Evolutionary conservation across 2,888 invertebrate species (phyloP).

Genomic region (Ectemnius lituratus): DNA sequence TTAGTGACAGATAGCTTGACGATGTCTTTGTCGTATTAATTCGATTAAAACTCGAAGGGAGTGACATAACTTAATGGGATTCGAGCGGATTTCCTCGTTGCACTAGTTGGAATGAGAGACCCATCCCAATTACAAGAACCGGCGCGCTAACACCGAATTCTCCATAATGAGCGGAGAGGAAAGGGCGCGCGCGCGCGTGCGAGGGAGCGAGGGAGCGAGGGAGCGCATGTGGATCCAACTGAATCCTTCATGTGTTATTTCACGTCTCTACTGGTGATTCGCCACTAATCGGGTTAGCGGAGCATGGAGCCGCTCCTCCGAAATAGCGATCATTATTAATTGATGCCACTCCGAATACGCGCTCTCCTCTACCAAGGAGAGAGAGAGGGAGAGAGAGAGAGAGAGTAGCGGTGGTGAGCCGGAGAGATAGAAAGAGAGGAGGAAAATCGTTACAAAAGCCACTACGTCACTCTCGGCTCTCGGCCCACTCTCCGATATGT

Average conservation of each 20-base stretch:
- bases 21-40: slow-evolving; percentile 50
- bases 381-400: too few relatives aligned
- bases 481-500: slow-evolving; percentile 43
- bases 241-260: slow-evolving; percentile 64
- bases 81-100: slow-evolving; percentile 41
- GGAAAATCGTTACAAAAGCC: slow-evolving; percentile 51
- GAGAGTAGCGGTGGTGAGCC: too few relatives aligned
- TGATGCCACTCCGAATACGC: slow-evolving; percentile 64
- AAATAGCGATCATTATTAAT: slow-evolving; percentile 72
- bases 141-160: slow-evolving; percentile 58
- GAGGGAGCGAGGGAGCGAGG: too few relatives aligned
- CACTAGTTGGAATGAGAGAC: slow-evolving; percentile 35
- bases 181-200: slow-evolving; percentile 32
- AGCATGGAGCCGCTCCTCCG: slow-evolving; percentile 65
- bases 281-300: slow-evolving; percentile 70
- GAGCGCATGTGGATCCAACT: slow-evolving; percentile 53
- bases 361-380: slow-evolving; percentile 20
- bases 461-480: slow-evolving; percentile 13
- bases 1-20: too few relatives aligned
- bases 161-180: slow-evolving; percentile 49
- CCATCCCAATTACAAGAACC: slow-evolving; percentile 57
- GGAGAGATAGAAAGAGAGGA: too few relatives aligned
- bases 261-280: slow-evolving; percentile 53
- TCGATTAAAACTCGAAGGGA: slow-evolving; percentile 34
- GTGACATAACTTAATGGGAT: slow-evolving; percentile 63